These are phyloP conservation scores for Styela plicata DNA, from an alignment of 23 tunicate genomes.

Conservation along the genomic window DNA sequence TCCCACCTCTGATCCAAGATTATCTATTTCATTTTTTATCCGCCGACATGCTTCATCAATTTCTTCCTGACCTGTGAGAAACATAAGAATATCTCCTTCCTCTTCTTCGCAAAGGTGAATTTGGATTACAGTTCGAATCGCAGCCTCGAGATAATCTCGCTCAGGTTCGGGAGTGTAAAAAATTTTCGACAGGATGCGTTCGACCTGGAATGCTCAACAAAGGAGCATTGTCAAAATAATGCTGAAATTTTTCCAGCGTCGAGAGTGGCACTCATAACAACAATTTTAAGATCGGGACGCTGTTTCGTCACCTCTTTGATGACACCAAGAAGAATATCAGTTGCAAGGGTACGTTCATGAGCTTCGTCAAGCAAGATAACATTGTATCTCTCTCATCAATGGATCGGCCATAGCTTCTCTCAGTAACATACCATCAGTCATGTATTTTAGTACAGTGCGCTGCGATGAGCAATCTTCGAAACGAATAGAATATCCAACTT, in stretches of 20 bases:
- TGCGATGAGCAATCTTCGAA: conserved; percentile 88
- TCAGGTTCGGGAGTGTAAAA: conserved; percentile 98
- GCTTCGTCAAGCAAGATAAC: conserved; percentile 94
- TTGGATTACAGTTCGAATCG: conserved; percentile 94
- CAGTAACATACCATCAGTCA: conserved; percentile 98
- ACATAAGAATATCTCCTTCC: conserved; percentile 87
- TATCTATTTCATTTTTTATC: conserved; percentile 81
- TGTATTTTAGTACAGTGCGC: conserved; percentile 78
- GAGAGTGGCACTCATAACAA: conserved; percentile 97
- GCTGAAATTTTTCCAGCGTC: conserved; percentile 97
- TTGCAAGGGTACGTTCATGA: conserved; percentile 97
- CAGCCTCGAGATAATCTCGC: conserved; percentile 94
- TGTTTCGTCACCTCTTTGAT: conserved; percentile 90
- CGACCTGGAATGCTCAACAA: conserved; percentile 93
- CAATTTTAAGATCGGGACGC: conserved; percentile 90
- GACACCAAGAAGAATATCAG: conserved; percentile 94
- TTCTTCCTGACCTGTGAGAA: conserved; percentile 99
- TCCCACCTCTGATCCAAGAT: conserved; percentile 91
- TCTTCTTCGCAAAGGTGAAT: conserved; percentile 94
- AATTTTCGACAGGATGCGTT: conserved; percentile 94
- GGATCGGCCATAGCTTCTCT: conserved; percentile 99
- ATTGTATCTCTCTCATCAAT: conserved; percentile 88
- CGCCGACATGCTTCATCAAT: conserved; percentile 97
- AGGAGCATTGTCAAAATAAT: conserved; percentile 93
- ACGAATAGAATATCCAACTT: conserved; percentile 95